Evolutionary conservation across 2,797 vertebrate genomes (phyloP).

Genomic region (Myripristis jacobus): DNA sequence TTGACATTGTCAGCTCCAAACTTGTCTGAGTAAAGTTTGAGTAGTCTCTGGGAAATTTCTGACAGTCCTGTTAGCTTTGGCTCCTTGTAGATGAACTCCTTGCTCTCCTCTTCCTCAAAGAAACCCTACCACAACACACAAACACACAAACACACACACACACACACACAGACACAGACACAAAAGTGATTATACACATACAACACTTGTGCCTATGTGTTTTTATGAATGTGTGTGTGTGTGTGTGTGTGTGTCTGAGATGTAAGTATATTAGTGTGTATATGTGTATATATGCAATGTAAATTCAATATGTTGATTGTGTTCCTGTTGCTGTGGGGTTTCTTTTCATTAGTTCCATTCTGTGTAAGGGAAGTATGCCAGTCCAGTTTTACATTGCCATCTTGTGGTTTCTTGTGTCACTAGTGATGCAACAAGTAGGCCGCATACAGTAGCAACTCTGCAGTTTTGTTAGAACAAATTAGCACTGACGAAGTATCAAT

Average conservation of each 20-base stretch:
- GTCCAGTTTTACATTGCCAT: constrained; percentile 29
- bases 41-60: constrained; percentile 96
- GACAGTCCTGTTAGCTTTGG: constrained; percentile 97
- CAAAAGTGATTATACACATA: constrained; percentile 12
- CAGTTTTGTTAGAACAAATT: constrained; percentile 60
- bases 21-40: constrained; percentile 98
- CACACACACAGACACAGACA: constrained; percentile 1
- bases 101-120: constrained; percentile 99
- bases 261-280: background rate
- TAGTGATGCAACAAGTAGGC: constrained; percentile 2
- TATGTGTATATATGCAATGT: constrained; percentile 14
- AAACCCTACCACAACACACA: constrained; percentile 87
- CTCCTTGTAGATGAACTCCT: constrained; percentile 99
- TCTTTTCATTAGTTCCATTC: background rate
- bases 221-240: background rate
- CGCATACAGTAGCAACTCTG: background rate
- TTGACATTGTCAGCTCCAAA: constrained; percentile 98
- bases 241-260: background rate
- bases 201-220: background rate
- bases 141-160: constrained; percentile 7
- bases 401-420: constrained; percentile 37
- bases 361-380: background rate
- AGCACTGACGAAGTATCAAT: constrained; percentile 24
- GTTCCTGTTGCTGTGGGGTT: constrained; percentile 21
- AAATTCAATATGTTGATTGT: constrained; percentile 21